Conservation (phyloP, 2,797 vertebrate genomes). For the Okamejei kenojei region DNA sequence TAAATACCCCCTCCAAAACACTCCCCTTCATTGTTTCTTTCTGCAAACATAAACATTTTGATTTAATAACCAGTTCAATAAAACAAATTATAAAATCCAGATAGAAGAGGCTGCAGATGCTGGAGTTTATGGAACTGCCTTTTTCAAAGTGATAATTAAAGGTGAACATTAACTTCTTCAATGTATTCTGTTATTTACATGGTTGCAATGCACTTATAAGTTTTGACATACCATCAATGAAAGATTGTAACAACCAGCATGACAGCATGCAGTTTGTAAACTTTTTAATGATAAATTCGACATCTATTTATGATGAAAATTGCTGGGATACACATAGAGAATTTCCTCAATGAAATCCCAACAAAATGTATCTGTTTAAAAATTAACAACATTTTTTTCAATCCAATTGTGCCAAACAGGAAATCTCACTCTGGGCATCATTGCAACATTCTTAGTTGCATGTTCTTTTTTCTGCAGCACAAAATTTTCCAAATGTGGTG, state of each 20-base stretch:
- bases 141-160: conserved; percentile 9
- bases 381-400: too few species aligned
- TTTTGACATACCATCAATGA: background rate
- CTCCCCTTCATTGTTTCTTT: background rate
- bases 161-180: background rate
- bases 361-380: too few species aligned
- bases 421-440: too few species aligned
- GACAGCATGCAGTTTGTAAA: background rate
- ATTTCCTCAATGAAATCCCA: too few species aligned
- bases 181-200: background rate
- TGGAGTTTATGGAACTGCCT: background rate
- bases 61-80: background rate
- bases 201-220: background rate
- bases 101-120: too few species aligned
- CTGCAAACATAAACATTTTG: background rate
- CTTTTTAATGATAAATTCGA: background rate
- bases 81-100: background rate
- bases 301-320: background rate
- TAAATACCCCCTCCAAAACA: background rate
- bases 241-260: background rate
- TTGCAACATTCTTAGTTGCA: too few species aligned
- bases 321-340: too few species aligned
- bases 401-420: too few species aligned
- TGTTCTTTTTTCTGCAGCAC: too few species aligned
- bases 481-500: too few species aligned